Conservation (phyloP, 2,113 vertebrate genomes). For the Isichthys henryi region DNA sequence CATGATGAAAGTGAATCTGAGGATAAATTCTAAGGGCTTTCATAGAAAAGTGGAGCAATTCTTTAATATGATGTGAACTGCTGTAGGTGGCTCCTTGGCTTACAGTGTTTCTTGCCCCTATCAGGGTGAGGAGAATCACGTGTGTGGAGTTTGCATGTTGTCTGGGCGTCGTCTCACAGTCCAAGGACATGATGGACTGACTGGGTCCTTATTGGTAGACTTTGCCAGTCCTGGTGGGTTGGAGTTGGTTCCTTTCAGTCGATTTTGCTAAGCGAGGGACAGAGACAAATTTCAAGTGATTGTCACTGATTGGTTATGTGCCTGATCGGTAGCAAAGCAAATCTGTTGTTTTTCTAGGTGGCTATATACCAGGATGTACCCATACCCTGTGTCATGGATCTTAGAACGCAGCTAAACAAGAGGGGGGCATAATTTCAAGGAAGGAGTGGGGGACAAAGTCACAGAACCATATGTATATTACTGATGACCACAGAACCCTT, state of each 20-base stretch:
- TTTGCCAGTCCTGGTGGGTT: not conserved
- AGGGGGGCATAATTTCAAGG: not conserved
- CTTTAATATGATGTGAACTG: not conserved
- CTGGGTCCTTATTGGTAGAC: not conserved
- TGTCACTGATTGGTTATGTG: not conserved
- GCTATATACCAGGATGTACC: not conserved
- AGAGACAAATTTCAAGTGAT: not conserved
- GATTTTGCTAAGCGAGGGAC: not conserved
- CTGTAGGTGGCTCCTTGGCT: not conserved
- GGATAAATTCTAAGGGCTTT: not conserved
- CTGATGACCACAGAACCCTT: not conserved
- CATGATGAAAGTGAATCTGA: not conserved
- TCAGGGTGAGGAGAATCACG: not conserved
- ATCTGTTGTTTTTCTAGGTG: not conserved
- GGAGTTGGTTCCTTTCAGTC: not conserved
- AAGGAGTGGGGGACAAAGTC: not conserved
- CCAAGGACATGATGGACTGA: not conserved
- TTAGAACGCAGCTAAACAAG: not conserved
- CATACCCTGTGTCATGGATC: not conserved
- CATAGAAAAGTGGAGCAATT: not conserved
- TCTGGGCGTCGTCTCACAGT: not conserved
- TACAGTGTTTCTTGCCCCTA: not conserved
- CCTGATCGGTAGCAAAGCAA: not conserved
- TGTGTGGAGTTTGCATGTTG: not conserved
- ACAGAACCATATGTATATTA: not conserved